These are phyloP conservation scores for Aurelia aurita complex sp. Pacific DNA, from an alignment of 30 jellyfish, hydroid and myxozoan species.

Conservation along the genomic window DNA sequence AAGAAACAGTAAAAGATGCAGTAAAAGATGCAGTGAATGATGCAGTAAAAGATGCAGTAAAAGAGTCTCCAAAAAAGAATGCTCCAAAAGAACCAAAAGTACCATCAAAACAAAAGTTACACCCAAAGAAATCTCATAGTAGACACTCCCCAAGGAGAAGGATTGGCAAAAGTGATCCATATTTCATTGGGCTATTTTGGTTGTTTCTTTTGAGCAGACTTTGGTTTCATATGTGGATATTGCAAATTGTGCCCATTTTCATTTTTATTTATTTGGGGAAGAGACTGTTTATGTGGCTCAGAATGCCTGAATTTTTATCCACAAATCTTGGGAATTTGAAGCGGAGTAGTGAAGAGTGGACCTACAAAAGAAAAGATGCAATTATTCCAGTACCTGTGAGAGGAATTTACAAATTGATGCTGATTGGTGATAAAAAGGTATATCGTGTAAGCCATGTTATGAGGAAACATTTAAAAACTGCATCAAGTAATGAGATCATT, in stretches of 20 bases:
- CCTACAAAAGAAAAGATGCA: slow-evolving; percentile 64
- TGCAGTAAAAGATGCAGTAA: background rate
- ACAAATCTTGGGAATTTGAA: background rate
- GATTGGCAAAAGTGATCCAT: slow-evolving; percentile 86
- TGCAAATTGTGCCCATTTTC: slow-evolving; percentile 69
- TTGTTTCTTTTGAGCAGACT: slow-evolving; percentile 67
- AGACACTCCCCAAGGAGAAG: slow-evolving; percentile 44
- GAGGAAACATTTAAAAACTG: no score
- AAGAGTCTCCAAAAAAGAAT: background rate
- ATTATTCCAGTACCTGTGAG: slow-evolving; percentile 86
- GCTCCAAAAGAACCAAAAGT: slow-evolving; percentile 18
- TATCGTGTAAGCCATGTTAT: no score
- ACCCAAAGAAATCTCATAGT: slow-evolving; percentile 1
- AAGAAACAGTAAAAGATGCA: background rate
- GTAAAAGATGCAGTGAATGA: background rate
- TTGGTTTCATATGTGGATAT: slow-evolving; percentile 71
- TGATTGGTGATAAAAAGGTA: slow-evolving; percentile 80
- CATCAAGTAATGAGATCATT: no score
- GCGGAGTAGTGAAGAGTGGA: slow-evolving; percentile 46
- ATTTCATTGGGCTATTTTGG: slow-evolving; percentile 88
- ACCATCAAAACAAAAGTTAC: background rate
- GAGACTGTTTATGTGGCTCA: slow-evolving; percentile 23
- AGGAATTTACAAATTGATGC: slow-evolving; percentile 64
- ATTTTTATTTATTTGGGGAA: slow-evolving; percentile 41
- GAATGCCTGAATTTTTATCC: slow-evolving; percentile 26